Evolutionary conservation across 2,888 invertebrate genomes (phyloP).

Genomic region (Polyommatus iphigenia): DNA sequence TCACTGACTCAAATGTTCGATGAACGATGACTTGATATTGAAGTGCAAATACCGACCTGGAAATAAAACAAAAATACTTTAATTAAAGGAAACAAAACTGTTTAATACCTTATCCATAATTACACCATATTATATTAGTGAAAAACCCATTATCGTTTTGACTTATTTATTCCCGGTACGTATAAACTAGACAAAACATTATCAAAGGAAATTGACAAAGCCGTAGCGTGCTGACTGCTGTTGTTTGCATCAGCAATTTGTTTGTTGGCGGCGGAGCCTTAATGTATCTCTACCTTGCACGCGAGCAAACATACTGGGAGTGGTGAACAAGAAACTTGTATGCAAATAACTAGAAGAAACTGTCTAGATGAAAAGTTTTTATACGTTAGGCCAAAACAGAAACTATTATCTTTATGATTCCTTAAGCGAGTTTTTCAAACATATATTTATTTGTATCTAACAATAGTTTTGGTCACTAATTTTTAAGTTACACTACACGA

Average conservation of each 20-base stretch:
- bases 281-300: slow-evolving; percentile 71
- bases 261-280: slow-evolving; percentile 76
- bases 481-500: too few species aligned
- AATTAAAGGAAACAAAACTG: background rate
- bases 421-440: too few species aligned
- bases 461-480: too few species aligned
- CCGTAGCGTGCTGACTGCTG: slow-evolving; percentile 68
- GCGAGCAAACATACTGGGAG: slow-evolving; percentile 48
- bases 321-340: background rate
- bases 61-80: slow-evolving; percentile 4
- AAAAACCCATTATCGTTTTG: too few species aligned
- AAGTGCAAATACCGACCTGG: slow-evolving; percentile 14
- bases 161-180: too few species aligned
- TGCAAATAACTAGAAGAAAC: background rate
- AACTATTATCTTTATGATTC: too few species aligned
- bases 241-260: slow-evolving; percentile 80
- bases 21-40: background rate
- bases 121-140: too few species aligned
- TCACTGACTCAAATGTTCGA: too few species aligned
- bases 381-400: background rate
- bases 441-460: too few species aligned
- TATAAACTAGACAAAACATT: slow-evolving; percentile 43
- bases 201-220: slow-evolving; percentile 64
- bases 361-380: background rate
- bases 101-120: too few species aligned